Percentiles rank a stretch among this genome's conserved stretches.
phyloP scores from a whole-genome alignment of 1,140 invertebrate species.

The Oscheius sp. region DNA sequence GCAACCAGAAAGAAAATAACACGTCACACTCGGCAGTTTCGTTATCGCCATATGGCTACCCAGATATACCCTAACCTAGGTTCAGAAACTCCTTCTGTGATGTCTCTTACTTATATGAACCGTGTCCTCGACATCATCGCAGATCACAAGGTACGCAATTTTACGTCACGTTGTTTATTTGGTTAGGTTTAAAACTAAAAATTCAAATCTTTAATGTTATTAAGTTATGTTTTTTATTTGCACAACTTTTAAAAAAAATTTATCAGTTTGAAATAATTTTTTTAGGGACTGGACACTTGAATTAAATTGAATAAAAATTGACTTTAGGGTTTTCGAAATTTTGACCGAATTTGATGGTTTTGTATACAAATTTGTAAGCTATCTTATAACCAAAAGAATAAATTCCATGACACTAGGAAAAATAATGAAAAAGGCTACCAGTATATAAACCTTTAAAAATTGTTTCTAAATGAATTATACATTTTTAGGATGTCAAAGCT shows the following conservation, averaged over 20 bases:
- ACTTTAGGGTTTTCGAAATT: too few relatives aligned
- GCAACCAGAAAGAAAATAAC: neutral
- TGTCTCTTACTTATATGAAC: conserved; percentile 7
- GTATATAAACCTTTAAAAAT: too few relatives aligned
- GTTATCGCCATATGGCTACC: neutral
- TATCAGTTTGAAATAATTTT: neutral
- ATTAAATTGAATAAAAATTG: too few relatives aligned
- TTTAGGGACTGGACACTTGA: neutral
- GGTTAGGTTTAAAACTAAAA: neutral
- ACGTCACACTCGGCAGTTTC: neutral
- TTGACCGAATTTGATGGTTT: too few relatives aligned
- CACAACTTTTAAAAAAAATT: neutral
- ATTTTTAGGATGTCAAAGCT: neutral
- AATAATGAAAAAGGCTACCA: too few relatives aligned
- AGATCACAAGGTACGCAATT: conserved; percentile 7
- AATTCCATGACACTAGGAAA: too few relatives aligned
- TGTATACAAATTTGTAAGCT: too few relatives aligned
- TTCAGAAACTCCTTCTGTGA: neutral
- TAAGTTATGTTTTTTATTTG: neutral
- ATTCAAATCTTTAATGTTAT: neutral
- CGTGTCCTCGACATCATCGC: conserved; percentile 12
- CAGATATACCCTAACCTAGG: neutral
- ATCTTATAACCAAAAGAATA: too few relatives aligned
- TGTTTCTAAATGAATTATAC: too few relatives aligned
- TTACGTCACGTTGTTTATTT: neutral